phyloP scores from a whole-genome alignment of 2,797 vertebrate species.

The Manis crassicaudata region DNA sequence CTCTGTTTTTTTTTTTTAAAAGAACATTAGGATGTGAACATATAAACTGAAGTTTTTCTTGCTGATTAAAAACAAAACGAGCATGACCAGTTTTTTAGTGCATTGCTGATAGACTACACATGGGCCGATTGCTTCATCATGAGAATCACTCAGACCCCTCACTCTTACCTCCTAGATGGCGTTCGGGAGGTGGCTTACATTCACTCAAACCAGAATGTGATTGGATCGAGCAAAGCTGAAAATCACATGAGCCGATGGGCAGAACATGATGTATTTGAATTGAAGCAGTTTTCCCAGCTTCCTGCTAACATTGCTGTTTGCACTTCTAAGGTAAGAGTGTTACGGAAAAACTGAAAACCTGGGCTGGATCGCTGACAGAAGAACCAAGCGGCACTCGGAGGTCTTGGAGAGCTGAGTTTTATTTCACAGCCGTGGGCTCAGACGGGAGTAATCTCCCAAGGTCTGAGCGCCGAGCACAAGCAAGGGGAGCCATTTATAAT shows the following conservation, averaged over 20 bases:
- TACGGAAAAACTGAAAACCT: no score
- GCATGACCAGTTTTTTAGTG: not conserved
- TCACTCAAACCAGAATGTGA: conserved; percentile 96
- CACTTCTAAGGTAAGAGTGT: conserved; percentile 88
- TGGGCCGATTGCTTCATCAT: not conserved
- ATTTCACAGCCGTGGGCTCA: no score
- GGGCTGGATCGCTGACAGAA: no score
- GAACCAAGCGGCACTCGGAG: no score
- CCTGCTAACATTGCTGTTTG: conserved; percentile 92
- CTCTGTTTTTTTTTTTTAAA: not conserved
- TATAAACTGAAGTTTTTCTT: not conserved
- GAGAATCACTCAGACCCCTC: not conserved
- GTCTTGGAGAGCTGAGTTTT: no score
- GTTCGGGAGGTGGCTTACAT: conserved; percentile 92
- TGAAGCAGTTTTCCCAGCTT: conserved; percentile 93
- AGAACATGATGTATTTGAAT: conserved; percentile 92
- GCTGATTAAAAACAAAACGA: conserved; percentile 51
- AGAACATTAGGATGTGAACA: not conserved
- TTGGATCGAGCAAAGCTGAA: conserved; percentile 96
- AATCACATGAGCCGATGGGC: conserved; percentile 93
- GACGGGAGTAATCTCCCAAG: no score
- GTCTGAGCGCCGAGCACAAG: no score
- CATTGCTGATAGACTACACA: not conserved
- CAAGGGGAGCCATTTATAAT: no score
- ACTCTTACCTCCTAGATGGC: conserved; percentile 84